phyloP scores from a whole-genome alignment of 92 coral and sea anemone species.

The Actinernus sp. region DNA sequence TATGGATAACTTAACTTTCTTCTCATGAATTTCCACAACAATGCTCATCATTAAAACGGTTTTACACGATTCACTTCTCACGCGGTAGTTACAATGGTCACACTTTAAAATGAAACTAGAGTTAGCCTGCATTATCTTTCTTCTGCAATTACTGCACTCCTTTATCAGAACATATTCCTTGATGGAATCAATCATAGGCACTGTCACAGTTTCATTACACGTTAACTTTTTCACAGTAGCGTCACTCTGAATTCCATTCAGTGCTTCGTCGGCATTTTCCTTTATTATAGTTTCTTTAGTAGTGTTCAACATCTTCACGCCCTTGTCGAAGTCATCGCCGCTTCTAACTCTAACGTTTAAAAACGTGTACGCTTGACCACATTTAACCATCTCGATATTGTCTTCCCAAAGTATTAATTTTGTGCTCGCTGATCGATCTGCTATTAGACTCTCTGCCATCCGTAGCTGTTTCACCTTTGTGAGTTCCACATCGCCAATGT shows the following conservation, averaged over 20 bases:
- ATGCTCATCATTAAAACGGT: background rate
- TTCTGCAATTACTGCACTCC: slow-evolving; percentile 24
- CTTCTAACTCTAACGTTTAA: no score
- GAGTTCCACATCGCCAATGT: slow-evolving; percentile 14
- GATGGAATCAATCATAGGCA: slow-evolving; percentile 10
- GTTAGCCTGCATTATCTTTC: slow-evolving; percentile 20
- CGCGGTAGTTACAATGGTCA: slow-evolving; percentile 10
- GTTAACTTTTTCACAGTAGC: background rate
- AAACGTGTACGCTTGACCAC: no score
- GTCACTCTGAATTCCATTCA: no score
- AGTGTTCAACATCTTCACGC: slow-evolving; percentile 20
- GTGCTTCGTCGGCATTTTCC: no score
- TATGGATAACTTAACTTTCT: background rate
- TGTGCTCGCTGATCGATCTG: slow-evolving; percentile 13
- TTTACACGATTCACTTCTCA: slow-evolving; percentile 4
- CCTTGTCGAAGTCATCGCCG: slow-evolving; percentile 12
- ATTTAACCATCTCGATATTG: slow-evolving; percentile 25
- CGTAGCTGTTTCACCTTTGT: no score
- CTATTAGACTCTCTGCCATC: no score
- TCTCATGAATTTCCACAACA: background rate
- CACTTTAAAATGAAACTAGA: slow-evolving; percentile 25
- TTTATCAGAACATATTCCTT: no score
- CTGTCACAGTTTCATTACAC: background rate
- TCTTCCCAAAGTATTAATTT: slow-evolving; percentile 41
- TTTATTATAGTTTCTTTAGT: no score